A percentile compares a stretch with the other conserved stretches of the same genome.
Conservation (phyloP, 2,888 invertebrate genomes). For the Athalia circularis region DNA sequence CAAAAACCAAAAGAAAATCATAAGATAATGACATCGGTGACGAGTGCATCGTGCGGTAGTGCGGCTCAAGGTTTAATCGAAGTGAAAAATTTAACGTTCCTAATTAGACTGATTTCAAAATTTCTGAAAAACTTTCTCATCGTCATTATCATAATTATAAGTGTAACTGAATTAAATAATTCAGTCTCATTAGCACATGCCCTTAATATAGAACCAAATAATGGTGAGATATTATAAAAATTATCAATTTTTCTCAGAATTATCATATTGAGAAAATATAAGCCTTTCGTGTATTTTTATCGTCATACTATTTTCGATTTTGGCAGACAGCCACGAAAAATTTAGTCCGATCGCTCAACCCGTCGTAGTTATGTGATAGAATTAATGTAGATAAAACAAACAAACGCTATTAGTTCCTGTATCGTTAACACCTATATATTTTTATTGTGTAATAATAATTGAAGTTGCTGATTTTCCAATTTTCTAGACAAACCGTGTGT, state of each 20-base stretch:
- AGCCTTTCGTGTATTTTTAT: background rate
- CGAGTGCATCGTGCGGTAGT: too few relatives aligned
- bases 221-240: conserved; percentile 23
- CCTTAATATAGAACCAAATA: conserved; percentile 14
- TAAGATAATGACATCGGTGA: too few relatives aligned
- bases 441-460: background rate
- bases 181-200: background rate
- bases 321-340: too few relatives aligned
- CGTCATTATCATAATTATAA: background rate
- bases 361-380: too few relatives aligned
- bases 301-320: too few relatives aligned
- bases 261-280: background rate
- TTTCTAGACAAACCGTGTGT: conserved; percentile 51
- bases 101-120: background rate
- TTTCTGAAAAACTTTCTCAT: background rate
- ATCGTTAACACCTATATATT: background rate
- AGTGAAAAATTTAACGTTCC: too few relatives aligned
- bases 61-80: too few relatives aligned
- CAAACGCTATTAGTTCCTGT: background rate
- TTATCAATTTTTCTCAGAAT: background rate
- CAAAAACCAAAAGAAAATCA: background rate
- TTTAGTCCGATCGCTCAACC: too few relatives aligned
- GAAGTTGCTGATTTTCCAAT: background rate
- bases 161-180: background rate
- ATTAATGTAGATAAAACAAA: background rate